These are phyloP conservation scores for Styela plicata DNA, from an alignment of 23 tunicate genomes.

Conservation along the genomic window DNA sequence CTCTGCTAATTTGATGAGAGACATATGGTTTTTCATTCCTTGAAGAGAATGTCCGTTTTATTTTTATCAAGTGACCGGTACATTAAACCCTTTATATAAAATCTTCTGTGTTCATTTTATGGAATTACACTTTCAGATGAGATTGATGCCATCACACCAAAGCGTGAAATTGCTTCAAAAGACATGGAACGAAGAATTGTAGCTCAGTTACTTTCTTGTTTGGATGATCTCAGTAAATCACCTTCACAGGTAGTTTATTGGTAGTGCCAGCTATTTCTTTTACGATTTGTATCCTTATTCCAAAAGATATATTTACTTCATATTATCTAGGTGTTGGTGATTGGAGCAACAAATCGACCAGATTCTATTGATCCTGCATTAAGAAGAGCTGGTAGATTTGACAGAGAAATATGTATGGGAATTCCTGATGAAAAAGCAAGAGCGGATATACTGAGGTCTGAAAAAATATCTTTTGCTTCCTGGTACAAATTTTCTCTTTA, in stretches of 20 bases:
- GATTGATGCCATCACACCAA: slow-evolving; percentile 72
- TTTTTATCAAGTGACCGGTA: too few relatives aligned
- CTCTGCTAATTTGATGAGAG: too few relatives aligned
- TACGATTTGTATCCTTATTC: background rate
- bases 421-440: slow-evolving; percentile 82
- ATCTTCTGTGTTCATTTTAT: slow-evolving; percentile 16
- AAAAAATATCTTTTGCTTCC: too few relatives aligned
- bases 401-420: slow-evolving; percentile 74
- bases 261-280: background rate
- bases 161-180: slow-evolving; percentile 69
- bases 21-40: too few relatives aligned
- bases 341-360: slow-evolving; percentile 74
- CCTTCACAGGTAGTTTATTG: slow-evolving; percentile 1
- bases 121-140: slow-evolving; percentile 46
- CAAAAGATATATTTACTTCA: background rate
- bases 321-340: slow-evolving; percentile 50
- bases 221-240: slow-evolving; percentile 59
- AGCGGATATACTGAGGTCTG: slow-evolving; percentile 45
- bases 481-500: too few relatives aligned
- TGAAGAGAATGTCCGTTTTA: too few relatives aligned
- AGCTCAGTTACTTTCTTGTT: slow-evolving; percentile 62
- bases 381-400: slow-evolving; percentile 87
- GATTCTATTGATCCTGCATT: slow-evolving; percentile 68
- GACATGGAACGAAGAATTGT: slow-evolving; percentile 82
- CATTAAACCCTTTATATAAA: too few relatives aligned